Evolutionary conservation across 2,797 vertebrate species (phyloP), one percentile per base, ranked within the genome.

Genomic region (Cryptoblepharus egeriae): DNA sequence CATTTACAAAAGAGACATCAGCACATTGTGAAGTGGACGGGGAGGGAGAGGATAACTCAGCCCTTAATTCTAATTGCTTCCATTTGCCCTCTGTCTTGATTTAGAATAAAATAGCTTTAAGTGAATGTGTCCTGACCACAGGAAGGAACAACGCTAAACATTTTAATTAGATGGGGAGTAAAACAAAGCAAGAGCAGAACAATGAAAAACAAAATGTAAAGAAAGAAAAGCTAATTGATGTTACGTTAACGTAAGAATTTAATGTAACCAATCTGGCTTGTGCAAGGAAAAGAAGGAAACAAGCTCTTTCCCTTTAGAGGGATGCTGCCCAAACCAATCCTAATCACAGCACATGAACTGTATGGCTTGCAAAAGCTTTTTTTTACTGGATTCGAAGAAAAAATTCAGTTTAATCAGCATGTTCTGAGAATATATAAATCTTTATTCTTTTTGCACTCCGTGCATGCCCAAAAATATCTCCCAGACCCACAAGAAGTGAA

Each of bases 151-250:
- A 93, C 69, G 86, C 82, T 90, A 91, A 93, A 88, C 78, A 15
- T 90, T 93, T 90, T 78, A 93, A 92, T 94, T 93, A 58, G 28
- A 83, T 1, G 4, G 80, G 65, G 90, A 85, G 81, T 45, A 74
- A 91, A 92, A 93, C 91, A 91, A 93, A 94, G 91, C 90, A 82
- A 90, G 87, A 88, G 86, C 85, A 88, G 90, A 94, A 93, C 91
- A 93, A 93, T 92, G 91, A 88, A 60, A 30, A 79, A 72, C 28
- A 77, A 81, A 90, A 88, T 72, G 71, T 82, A 88, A 75, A 93
- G 91, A 89, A 88, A 90, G 75, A 69, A 61, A 79, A 85, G 79
- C 64, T 89, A 89, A 91, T 92, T 91, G 83, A 88, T 88, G 88
- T 86, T 92, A 92, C 88, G 85, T 88, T 87, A 90, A 80, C 83